Evolutionary conservation across 2,888 invertebrate genomes (phyloP).

Genomic region (Emmelina monodactyla): DNA sequence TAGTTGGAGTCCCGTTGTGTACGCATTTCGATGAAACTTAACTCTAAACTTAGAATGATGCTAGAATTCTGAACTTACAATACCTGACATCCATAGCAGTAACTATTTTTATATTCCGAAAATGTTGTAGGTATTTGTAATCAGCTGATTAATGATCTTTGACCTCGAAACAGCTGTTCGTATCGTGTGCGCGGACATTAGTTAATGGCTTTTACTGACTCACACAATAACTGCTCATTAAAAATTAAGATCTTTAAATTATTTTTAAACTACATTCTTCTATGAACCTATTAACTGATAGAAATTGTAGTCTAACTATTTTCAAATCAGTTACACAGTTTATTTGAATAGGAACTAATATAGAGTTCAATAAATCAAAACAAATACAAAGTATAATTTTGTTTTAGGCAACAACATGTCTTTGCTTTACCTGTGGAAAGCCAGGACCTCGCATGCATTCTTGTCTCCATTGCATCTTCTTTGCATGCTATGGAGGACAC

Average conservation of each 20-base stretch:
- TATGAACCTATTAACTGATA: too few relatives aligned
- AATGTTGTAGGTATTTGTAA: constrained; percentile 21
- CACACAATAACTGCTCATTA: constrained; percentile 14
- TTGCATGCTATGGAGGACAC: constrained; percentile 89
- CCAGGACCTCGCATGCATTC: constrained; percentile 83
- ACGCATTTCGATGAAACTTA: too few relatives aligned
- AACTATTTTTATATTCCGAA: too few relatives aligned
- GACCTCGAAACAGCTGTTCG: constrained; percentile 50
- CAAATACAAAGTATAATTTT: constrained; percentile 17
- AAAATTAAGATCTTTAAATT: too few relatives aligned
- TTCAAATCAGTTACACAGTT: background rate
- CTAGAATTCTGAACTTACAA: too few relatives aligned
- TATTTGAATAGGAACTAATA: background rate
- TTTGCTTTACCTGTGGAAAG: constrained; percentile 83
- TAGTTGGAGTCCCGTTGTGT: too few relatives aligned
- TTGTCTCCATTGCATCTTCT: constrained; percentile 90
- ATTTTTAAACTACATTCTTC: too few relatives aligned
- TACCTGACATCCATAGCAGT: too few relatives aligned
- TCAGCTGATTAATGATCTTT: constrained; percentile 58
- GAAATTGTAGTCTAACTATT: too few relatives aligned
- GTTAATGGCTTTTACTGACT: too few relatives aligned
- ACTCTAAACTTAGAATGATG: too few relatives aligned
- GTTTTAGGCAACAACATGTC: constrained; percentile 77
- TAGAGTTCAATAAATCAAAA: background rate
- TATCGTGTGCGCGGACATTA: constrained; percentile 5